Evolutionary conservation across 2,797 vertebrate genomes (phyloP).

Genomic region (Chloroceryle inda): DNA sequence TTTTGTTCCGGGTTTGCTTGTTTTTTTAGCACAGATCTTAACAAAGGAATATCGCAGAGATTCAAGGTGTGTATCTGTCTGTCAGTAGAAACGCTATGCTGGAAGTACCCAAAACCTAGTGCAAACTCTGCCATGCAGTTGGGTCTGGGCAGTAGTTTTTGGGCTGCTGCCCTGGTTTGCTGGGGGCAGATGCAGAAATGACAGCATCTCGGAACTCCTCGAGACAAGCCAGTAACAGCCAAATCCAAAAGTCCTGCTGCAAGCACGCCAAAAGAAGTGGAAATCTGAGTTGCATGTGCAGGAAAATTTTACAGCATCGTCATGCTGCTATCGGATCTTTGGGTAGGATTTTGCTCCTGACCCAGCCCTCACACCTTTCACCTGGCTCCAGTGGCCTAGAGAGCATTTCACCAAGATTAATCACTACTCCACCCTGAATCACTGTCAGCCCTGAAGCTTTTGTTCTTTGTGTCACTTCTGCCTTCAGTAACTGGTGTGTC

Average conservation of each 20-base stretch:
- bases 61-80: rapidly evolving
- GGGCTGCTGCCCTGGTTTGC: no score
- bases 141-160: rapidly evolving
- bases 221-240: no score
- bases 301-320: not conserved
- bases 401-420: not conserved
- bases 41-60: not conserved
- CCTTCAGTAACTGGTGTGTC: rapidly evolving
- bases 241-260: not conserved
- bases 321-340: rapidly evolving
- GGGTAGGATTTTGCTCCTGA: not conserved
- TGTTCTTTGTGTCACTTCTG: not conserved
- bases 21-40: not conserved
- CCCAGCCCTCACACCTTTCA: not conserved
- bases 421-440: not conserved
- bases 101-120: not conserved
- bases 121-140: rapidly evolving
- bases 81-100: not conserved
- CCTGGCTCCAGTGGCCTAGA: rapidly evolving
- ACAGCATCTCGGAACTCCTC: rapidly evolving
- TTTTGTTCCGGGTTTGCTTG: not conserved
- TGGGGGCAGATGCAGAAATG: rapidly evolving
- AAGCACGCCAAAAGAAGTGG: not conserved
- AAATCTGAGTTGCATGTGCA: not conserved
- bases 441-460: not conserved